Percentiles rank a stretch among this genome's conserved stretches.
phyloP scores from a whole-genome alignment of 2,888 invertebrate genomes.

The Brenthis daphne region DNA sequence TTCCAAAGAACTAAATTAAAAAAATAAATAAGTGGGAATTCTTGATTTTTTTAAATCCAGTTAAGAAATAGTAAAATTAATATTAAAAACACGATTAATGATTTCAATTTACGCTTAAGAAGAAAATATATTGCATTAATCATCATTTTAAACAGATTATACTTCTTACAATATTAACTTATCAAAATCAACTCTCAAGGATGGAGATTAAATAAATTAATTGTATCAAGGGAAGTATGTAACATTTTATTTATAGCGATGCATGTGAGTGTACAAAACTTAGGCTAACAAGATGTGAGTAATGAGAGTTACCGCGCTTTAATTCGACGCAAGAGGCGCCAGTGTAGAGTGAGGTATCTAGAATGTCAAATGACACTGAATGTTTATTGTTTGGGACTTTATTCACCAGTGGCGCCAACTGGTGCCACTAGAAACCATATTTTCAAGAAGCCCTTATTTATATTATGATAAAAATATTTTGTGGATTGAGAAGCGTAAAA shows the following conservation, averaged over 20 bases:
- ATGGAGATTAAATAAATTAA: constrained; percentile 11
- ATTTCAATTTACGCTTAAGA: too few species aligned
- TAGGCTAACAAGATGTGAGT: not conserved
- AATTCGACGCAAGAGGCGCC: too few species aligned
- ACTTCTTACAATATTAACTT: constrained; percentile 7
- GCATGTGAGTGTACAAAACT: not conserved
- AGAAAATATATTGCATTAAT: not conserved
- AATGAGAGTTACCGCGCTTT: too few species aligned
- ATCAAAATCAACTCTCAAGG: constrained; percentile 13
- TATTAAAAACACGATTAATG: too few species aligned
- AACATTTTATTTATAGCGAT: constrained; percentile 13
- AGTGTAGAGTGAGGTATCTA: too few species aligned
- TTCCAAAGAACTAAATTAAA: not conserved
- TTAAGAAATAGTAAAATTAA: not conserved
- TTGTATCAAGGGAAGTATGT: constrained; percentile 14
- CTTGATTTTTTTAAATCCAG: not conserved
- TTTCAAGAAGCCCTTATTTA: too few species aligned
- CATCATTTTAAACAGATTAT: not conserved
- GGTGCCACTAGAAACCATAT: too few species aligned
- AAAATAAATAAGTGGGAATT: not conserved
- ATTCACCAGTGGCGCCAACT: too few species aligned
- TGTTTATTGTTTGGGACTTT: too few species aligned
- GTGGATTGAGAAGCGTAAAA: too few species aligned
- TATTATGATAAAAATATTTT: too few species aligned
- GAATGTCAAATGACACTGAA: too few species aligned